Conservation (phyloP, 2,113 vertebrate genomes). For the Elephantulus edwardii region DNA sequence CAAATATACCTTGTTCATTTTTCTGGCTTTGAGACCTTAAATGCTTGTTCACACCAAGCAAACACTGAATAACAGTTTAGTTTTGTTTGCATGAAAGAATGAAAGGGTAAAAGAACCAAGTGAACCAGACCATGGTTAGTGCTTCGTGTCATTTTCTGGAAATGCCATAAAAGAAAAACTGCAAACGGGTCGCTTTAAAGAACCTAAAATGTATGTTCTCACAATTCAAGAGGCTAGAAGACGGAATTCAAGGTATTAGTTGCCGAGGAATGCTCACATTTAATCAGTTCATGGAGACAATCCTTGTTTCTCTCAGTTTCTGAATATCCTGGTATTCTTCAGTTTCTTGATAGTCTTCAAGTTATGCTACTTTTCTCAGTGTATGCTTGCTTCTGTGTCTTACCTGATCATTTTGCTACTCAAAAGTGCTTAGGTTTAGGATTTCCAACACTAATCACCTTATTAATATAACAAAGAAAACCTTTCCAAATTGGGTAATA, state of each 20-base stretch:
- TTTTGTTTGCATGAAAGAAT: neutral
- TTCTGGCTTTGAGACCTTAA: neutral
- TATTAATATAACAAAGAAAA: neutral
- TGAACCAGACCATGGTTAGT: neutral
- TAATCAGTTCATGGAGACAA: neutral
- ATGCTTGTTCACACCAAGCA: slow-evolving; percentile 30
- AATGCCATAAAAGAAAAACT: neutral
- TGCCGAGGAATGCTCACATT: neutral
- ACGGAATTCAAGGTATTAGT: neutral
- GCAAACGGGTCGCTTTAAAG: neutral
- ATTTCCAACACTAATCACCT: neutral
- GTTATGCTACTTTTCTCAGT: neutral
- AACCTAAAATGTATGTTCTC: neutral
- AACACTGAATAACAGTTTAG: neutral
- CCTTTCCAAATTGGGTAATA: neutral
- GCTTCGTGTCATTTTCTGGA: neutral
- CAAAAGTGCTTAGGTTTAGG: neutral
- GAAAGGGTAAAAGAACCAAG: neutral
- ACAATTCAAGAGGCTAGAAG: neutral
- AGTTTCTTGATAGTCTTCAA: neutral
- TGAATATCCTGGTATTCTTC: neutral
- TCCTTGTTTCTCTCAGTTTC: neutral
- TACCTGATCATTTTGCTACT: neutral
- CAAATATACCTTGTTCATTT: slow-evolving; percentile 11
- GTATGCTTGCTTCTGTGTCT: neutral